Evolutionary conservation across 2,113 vertebrate species (phyloP), one percentile per base, ranked within the genome.

Genomic region (Myanophis thanlyinensis): DNA sequence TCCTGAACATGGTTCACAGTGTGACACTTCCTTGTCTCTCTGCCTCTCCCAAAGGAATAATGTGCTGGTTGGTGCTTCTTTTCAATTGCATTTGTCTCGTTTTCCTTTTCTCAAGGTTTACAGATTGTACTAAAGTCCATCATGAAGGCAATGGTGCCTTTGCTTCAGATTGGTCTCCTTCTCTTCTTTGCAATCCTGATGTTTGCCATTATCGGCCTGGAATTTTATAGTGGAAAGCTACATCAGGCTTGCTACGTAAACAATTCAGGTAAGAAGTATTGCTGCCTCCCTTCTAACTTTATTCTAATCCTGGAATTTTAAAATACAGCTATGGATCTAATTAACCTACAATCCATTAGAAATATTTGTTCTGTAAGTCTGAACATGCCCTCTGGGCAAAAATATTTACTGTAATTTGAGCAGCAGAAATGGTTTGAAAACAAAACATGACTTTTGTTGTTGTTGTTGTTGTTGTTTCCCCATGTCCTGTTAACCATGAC

Each of bases 81-180:
- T 93, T 49, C 51, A 40, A 62, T 44, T 40, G 52, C 11, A 9
- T 10, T 51, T 8, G 86, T 30, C 0, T 23, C 52, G 3, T 91
- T 90, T 93, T 7, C 90, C 49, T 89, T 67, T 85, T 15, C 18
- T 80, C 27, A 90, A 99, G 99, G 99, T 97, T 97, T 99, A 91
- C 99, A 99, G 98, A 99, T 99, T 7, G 99, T 99, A 88, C 93
- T 99, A 95, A 99, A 99, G 97, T 99, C 99, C 92, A 99, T 99
- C 95, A 99, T 99, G 98, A 99, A 99, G 98, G 99, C 99, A 91
- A 99, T 99, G 99, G 98, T 99, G 89, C 99, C 99, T 88, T 98
- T 99, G 62, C 98, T 99, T 90, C 99, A 99, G 98, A 99, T 99
- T 0, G 99, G 99, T 89, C 97, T 99, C 94, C 97, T 99, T 92